Conservation (phyloP, 2,113 vertebrate genomes). For the Piprites chloris region DNA sequence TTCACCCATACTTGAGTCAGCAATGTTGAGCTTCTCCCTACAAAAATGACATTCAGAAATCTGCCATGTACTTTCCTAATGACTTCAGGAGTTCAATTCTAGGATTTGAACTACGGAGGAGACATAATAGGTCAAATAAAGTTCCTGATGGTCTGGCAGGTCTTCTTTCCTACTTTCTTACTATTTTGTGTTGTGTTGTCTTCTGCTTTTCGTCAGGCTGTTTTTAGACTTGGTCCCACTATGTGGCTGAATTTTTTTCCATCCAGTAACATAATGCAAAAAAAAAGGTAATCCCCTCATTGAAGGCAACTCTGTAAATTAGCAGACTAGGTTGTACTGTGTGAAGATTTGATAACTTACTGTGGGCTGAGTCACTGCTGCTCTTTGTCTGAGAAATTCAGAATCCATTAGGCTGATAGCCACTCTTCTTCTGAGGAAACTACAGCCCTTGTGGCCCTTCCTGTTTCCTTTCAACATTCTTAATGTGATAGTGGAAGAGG, state of each 20-base stretch:
- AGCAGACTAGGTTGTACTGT: conserved; percentile 35
- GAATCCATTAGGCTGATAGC: conserved; percentile 55
- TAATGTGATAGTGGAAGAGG: conserved; percentile 64
- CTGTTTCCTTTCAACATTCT: conserved; percentile 72
- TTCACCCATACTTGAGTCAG: background rate
- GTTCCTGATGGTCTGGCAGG: background rate
- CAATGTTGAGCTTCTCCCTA: background rate
- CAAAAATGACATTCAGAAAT: conserved; percentile 16
- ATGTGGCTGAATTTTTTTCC: background rate
- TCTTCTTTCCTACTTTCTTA: conserved; percentile 13
- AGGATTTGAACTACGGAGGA: background rate
- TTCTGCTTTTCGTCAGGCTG: background rate
- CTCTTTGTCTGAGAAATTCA: conserved; percentile 64
- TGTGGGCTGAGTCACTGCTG: conserved; percentile 21
- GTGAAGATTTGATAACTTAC: conserved; percentile 38
- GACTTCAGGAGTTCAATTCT: background rate
- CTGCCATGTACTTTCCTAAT: conserved; percentile 1
- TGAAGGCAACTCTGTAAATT: conserved; percentile 28
- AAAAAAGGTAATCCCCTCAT: background rate
- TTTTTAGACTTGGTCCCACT: background rate
- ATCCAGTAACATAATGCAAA: background rate
- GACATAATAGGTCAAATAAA: background rate
- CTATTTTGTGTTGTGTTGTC: background rate
- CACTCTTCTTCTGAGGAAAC: conserved; percentile 62
- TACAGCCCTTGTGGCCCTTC: conserved; percentile 55